A percentile compares a stretch with the other conserved stretches of the same genome.
Evolutionary conservation across 2,113 vertebrate genomes (phyloP).

Genomic region (Ctenodactylus gundi): DNA sequence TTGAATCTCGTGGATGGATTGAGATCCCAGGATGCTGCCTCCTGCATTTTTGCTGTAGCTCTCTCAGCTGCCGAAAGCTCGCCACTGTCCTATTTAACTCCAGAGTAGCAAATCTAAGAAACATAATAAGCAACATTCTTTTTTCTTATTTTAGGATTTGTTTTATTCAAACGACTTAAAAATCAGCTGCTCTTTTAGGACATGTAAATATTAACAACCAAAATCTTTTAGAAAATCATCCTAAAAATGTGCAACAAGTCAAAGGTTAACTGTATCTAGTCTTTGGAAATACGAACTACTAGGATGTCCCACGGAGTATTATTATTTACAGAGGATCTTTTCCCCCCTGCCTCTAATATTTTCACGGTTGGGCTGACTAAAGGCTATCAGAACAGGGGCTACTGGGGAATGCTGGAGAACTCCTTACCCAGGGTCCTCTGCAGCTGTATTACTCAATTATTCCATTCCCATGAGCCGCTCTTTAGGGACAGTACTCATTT

Average conservation of each 20-base stretch:
- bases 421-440: conserved; percentile 33
- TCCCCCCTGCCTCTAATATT: conserved; percentile 4
- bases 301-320: not conserved
- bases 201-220: not conserved
- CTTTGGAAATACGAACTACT: conserved; percentile 42
- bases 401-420: conserved; percentile 40
- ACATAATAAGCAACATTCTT: not conserved
- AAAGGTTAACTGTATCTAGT: conserved; percentile 2
- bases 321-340: conserved; percentile 49
- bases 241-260: not conserved
- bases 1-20: not conserved
- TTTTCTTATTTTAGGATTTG: not conserved
- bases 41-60: not conserved
- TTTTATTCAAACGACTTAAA: conserved; percentile 29
- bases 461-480: conserved; percentile 51
- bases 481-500: conserved; percentile 3
- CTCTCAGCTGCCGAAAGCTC: not conserved
- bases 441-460: conserved; percentile 31
- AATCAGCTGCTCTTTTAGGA: not conserved
- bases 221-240: not conserved
- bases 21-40: not conserved
- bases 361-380: not conserved
- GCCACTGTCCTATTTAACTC: not conserved
- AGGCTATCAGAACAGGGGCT: conserved; percentile 34
- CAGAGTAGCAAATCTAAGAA: not conserved